A percentile compares a stretch with the other conserved stretches of the same genome.
phyloP scores from a whole-genome alignment of 2,888 invertebrate genomes.

The Polydrusus tereticollis region DNA sequence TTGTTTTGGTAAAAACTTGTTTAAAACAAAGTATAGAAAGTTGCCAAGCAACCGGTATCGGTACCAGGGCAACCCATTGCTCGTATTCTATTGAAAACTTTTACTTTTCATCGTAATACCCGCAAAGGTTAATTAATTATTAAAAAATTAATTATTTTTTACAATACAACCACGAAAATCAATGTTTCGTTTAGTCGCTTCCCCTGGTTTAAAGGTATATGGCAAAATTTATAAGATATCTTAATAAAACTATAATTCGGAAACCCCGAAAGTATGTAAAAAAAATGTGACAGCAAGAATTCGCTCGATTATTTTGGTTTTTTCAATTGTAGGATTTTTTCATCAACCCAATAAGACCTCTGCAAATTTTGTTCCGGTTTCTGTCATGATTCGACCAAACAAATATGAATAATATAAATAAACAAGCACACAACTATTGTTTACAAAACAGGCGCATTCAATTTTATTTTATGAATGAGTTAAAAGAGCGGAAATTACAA shows the following conservation, averaged over 20 bases:
- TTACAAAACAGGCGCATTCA: conserved; percentile 24
- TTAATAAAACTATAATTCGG: too few relatives aligned
- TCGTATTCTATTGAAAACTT: conserved; percentile 15
- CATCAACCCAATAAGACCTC: too few relatives aligned
- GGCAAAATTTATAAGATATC: too few relatives aligned
- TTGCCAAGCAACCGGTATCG: conserved; percentile 1
- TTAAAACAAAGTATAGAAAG: conserved; percentile 17
- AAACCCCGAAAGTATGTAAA: too few relatives aligned
- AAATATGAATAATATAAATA: neutral
- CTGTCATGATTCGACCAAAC: neutral
- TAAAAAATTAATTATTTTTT: conserved; percentile 11
- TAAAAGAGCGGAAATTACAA: conserved; percentile 41
- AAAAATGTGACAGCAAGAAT: too few relatives aligned
- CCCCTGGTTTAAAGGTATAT: too few relatives aligned
- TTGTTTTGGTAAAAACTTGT: conserved; percentile 4
- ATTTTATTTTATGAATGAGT: conserved; percentile 42
- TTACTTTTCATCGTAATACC: conserved; percentile 6
- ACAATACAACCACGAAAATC: neutral
- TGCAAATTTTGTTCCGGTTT: too few relatives aligned
- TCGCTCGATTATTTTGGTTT: too few relatives aligned
- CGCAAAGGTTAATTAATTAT: conserved; percentile 3
- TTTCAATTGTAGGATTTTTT: too few relatives aligned
- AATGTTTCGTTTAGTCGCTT: neutral
- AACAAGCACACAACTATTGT: conserved; percentile 5
- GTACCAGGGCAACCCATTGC: conserved; percentile 6